Evolutionary conservation across 2,888 invertebrate species (phyloP), one percentile per base, ranked within the genome.

Genomic region (Ormyrus pomaceus): DNA sequence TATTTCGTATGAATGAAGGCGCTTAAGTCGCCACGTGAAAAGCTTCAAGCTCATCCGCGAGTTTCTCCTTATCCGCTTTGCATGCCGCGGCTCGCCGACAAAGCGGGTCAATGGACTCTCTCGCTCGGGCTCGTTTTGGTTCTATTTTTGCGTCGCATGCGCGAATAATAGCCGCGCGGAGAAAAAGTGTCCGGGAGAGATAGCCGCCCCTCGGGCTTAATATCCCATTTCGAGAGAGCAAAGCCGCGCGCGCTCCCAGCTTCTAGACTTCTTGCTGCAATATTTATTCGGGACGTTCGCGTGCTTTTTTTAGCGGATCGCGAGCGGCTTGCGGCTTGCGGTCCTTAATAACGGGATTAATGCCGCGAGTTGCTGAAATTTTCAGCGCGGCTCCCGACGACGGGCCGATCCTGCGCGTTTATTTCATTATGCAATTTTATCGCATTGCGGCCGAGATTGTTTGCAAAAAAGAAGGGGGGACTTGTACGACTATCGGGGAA

Each of bases 101-200:
- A 51, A 74, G 65, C 51, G 51, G 64, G 65, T 71, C 71, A 51
- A 71, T 46, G 77, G 51, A 65, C 48, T 13, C 19, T 0, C 19
- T 1, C 19, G 19, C 19, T 19, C 59, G 34, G 19, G 19, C 19
- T 19, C 51, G 45, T 56, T 66, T 59, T 74, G 50, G 19, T 45
- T 74, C 13, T 64, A 9, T 59, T 45, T 58, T 48, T 51, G 50
- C 58, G 55, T 13, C n/a, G 4, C 10, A 46, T 11, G 46, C 64
- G 50, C 53, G 46, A 61, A 61, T 61, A 69, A 76, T 68, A 6
- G 53, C 2, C 46, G n/a, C 34, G 62, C 73, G 13, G 65, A 74
- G 56, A 58, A 65, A 58, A 5, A 19, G 48, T n/a, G 11, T 45
- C 8, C n/a, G 5, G 10, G 62, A 19, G 72, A 61, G 53, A 19